Evolutionary conservation across 2,113 vertebrate genomes (phyloP).

Genomic region (Nipponia nippon): DNA sequence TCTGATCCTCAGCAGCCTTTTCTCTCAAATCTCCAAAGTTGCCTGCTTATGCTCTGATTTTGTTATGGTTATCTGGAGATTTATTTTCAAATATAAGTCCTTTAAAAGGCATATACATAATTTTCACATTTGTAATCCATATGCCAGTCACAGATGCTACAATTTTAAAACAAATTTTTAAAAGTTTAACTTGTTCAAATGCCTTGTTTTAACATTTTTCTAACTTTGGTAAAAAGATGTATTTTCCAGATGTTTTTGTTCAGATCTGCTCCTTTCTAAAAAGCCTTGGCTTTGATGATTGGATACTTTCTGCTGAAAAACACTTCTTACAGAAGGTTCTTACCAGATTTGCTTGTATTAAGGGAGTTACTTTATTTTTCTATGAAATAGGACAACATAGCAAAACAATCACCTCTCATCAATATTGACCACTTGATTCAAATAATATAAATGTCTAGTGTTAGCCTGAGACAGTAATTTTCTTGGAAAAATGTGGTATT

Average conservation of each 20-base stretch:
- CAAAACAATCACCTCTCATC: background rate
- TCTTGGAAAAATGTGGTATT: background rate
- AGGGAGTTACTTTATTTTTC: background rate
- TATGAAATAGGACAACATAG: background rate
- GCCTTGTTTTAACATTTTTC: too few species aligned
- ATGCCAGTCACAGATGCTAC: background rate
- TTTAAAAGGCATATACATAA: background rate
- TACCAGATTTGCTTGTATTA: background rate
- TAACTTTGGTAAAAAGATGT: background rate
- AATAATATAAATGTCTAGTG: background rate
- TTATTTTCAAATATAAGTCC: background rate
- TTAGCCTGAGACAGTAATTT: background rate
- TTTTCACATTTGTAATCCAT: background rate
- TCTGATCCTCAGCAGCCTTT: background rate
- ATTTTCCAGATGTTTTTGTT: background rate
- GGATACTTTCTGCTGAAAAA: background rate
- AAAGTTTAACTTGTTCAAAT: background rate
- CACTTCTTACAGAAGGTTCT: background rate
- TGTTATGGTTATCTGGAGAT: fast-evolving
- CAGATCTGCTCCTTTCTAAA: background rate
- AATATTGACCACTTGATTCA: background rate
- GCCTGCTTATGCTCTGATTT: background rate
- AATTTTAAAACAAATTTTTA: background rate
- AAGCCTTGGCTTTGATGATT: background rate
- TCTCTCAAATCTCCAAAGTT: background rate